phyloP scores from a whole-genome alignment of 2,797 vertebrate genomes.

The Gymnoscopelus microlampas region DNA sequence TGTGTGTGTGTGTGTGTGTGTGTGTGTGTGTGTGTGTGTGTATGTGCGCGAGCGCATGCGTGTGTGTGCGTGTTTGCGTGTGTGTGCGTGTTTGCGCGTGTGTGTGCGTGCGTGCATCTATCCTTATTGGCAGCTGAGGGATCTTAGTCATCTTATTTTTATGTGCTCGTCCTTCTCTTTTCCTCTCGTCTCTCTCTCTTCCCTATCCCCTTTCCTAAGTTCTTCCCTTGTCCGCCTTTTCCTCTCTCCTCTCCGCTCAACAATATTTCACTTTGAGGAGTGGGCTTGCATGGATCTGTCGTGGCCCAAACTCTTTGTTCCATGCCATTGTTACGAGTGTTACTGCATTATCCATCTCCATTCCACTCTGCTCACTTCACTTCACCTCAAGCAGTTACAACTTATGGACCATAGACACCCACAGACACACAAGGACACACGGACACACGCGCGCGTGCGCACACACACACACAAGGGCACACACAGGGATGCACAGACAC shows the following conservation, averaged over 20 bases:
- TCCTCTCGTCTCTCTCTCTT: constrained; percentile 8
- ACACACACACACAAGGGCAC: too few relatives aligned
- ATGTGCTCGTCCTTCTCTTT: constrained; percentile 38
- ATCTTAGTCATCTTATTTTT: constrained; percentile 61
- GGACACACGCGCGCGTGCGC: background rate
- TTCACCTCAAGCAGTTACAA: constrained; percentile 63
- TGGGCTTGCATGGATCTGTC: constrained; percentile 47
- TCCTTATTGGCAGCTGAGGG: constrained; percentile 72
- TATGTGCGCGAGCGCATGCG: background rate
- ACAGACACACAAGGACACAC: background rate
- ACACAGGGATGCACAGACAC: constrained; percentile 1
- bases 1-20: constrained; percentile 6
- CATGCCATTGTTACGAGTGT: constrained; percentile 61
- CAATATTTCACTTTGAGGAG: constrained; percentile 45
- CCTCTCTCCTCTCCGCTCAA: background rate
- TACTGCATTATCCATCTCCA: constrained; percentile 73
- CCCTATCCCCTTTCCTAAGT: background rate
- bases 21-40: constrained; percentile 3
- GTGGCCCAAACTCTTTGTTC: constrained; percentile 41
- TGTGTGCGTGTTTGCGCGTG: background rate
- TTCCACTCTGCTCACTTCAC: constrained; percentile 72
- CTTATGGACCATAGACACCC: constrained; percentile 43
- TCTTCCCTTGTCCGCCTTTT: too few relatives aligned
- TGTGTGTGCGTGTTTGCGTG: background rate
- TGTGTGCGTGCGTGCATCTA: background rate